phyloP scores from a whole-genome alignment of 1,140 invertebrate genomes.

The Stenopsyche tienmushanensis region DNA sequence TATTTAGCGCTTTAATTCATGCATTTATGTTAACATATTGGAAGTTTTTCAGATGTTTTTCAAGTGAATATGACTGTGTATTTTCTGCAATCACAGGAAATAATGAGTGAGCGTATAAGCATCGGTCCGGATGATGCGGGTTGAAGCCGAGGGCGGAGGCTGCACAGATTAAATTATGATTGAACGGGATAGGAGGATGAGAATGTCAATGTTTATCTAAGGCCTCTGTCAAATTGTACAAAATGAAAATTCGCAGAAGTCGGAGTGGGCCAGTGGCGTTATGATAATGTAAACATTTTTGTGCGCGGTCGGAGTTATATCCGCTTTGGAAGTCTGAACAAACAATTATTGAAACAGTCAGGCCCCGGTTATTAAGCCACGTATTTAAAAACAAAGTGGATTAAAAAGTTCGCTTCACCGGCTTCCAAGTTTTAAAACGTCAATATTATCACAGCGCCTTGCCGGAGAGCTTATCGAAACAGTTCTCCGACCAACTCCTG shows the following conservation, averaged over 20 bases:
- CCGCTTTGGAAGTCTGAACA: constrained; percentile 22
- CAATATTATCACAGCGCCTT: constrained; percentile 17
- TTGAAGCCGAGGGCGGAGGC: background rate
- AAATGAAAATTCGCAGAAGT: constrained; percentile 23
- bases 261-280: background rate
- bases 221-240: constrained; percentile 18
- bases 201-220: constrained; percentile 13
- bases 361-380: constrained; percentile 17
- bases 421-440: constrained; percentile 20
- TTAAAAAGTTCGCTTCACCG: constrained; percentile 6
- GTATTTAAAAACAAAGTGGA: constrained; percentile 22
- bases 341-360: constrained; percentile 17
- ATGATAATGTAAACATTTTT: constrained; percentile 23
- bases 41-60: too few species aligned
- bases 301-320: constrained; percentile 7
- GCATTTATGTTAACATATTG: too few species aligned
- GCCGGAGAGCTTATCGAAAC: background rate
- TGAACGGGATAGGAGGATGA: background rate
- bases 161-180: constrained; percentile 7
- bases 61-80: too few species aligned
- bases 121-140: background rate
- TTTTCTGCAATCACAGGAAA: too few species aligned
- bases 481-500: background rate
- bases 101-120: too few species aligned
- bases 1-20: too few species aligned